Evolutionary conservation across 1,140 invertebrate genomes (phyloP), one percentile per base, ranked within the genome.

Genomic region (Eupristina koningsbergeri): DNA sequence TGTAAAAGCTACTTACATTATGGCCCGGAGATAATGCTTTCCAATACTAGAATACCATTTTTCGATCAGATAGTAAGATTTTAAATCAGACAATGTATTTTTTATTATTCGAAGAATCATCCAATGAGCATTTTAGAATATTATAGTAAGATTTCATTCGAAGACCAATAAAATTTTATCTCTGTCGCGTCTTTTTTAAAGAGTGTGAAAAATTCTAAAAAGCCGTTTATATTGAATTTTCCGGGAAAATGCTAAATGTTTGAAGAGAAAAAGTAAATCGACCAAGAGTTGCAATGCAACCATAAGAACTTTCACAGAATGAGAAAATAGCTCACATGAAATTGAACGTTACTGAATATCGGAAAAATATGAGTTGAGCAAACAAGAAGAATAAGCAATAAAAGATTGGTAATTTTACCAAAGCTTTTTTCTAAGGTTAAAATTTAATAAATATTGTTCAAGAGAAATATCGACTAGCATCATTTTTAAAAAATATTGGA

Each of bases 181-280:
- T 50, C 36, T 53, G 31, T 39, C 74, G 6, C 9, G 0, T n/a
- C n/a, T n/a, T 11, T 22, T 36, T 6, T 73, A 41, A 45, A 50
- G 41, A 50, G 29, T 47, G 9, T 64, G 31, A 26, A 50, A n/a
- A 47, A 83, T 76, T 73, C 39, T 81, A 41, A 22, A 80, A 71
- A 75, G 53, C 31, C 83, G 76, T 86, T 82, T 80, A 41, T 58
- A 84, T 86, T 79, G 81, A 86, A 77, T 76, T 58, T 39, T 26
- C 39, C 17, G 61, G 19, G 45, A 69, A 84, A 84, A 76, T 50
- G 3, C 53, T 1, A 26, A 26, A 41, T 69, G 1, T n/a, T 6
- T 22, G 29, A 69, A 67, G 26, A 47, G 29, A 26, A 22, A 5
- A 34, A 26, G 22, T 26, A n/a, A 73, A 73, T 73, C 1, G 39